phyloP scores from a whole-genome alignment of 2,888 invertebrate species.

The Smittia aterrima region DNA sequence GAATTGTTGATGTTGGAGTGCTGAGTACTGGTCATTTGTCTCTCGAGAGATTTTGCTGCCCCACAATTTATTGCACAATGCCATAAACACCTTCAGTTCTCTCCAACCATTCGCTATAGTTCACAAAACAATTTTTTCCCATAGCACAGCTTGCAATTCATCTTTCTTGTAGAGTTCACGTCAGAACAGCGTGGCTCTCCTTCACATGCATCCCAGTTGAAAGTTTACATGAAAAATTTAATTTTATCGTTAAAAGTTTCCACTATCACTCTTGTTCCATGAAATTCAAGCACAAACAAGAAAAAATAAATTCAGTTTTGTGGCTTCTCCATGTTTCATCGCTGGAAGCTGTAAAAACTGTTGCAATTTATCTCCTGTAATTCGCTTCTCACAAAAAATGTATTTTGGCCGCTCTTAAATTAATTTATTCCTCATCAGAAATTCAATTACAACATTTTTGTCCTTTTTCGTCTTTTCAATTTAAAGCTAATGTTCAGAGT shows the following conservation, averaged over 20 bases:
- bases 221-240: not conserved
- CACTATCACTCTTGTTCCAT: not conserved
- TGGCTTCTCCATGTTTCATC: conserved; percentile 17
- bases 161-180: not conserved
- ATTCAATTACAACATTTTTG: not conserved
- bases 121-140: not conserved
- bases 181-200: not conserved
- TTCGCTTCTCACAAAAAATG: not conserved
- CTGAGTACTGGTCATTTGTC: not conserved
- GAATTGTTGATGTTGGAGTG: not conserved
- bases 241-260: conserved; percentile 3
- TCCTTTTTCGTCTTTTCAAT: not conserved
- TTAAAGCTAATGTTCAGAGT: no score
- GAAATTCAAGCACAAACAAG: not conserved
- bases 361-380: not conserved
- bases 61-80: not conserved
- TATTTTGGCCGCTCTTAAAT: not conserved
- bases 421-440: not conserved
- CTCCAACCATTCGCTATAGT: not conserved
- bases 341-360: not conserved
- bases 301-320: conserved; percentile 1
- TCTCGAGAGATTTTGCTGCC: not conserved
- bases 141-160: not conserved
- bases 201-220: not conserved
- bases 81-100: not conserved